Conservation (phyloP, 2,888 invertebrate genomes). For the Stegophylla sp. region DNA sequence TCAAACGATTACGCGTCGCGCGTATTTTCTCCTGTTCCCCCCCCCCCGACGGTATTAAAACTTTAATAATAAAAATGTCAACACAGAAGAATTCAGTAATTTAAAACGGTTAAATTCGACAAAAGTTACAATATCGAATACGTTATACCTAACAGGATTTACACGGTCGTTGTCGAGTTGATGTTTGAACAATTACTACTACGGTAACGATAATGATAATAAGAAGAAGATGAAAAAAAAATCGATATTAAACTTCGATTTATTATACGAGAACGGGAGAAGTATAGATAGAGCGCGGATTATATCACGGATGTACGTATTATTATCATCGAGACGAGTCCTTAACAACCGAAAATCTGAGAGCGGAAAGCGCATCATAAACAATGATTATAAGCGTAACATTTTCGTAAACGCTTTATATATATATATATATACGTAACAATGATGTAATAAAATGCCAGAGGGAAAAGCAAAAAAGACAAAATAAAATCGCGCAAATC, state of each 20-base stretch:
- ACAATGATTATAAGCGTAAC: neutral
- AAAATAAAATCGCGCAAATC: no score
- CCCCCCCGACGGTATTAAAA: neutral
- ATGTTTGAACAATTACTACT: neutral
- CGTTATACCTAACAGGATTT: neutral
- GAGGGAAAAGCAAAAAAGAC: no score
- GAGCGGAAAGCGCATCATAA: neutral
- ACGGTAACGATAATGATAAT: neutral
- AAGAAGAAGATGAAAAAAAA: neutral
- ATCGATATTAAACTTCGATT: constrained; percentile 4
- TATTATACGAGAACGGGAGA: neutral
- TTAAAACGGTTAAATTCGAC: neutral
- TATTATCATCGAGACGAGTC: neutral
- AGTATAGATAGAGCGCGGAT: neutral
- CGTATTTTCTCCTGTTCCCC: no score
- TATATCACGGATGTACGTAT: neutral
- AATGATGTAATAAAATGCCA: no score
- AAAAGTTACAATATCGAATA: neutral
- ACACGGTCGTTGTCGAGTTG: neutral
- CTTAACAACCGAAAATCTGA: neutral
- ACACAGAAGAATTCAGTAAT: constrained; percentile 12
- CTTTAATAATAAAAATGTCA: constrained; percentile 2
- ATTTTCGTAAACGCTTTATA: neutral
- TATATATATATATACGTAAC: neutral
- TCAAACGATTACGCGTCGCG: neutral